Evolutionary conservation across 2,797 vertebrate species (phyloP).

Genomic region (Xyrichtys novacula): DNA sequence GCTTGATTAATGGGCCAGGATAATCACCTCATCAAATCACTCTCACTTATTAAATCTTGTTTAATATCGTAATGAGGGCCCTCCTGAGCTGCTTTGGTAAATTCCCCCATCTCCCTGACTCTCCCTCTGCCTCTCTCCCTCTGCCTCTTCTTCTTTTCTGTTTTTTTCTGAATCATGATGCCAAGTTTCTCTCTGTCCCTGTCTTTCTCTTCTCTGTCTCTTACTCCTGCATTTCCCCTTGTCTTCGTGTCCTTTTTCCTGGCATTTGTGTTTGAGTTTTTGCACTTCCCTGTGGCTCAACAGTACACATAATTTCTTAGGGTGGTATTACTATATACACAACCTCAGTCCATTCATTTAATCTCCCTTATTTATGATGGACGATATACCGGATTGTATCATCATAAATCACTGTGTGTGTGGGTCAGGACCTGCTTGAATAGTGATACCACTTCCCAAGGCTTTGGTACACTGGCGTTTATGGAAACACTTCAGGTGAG

Average conservation of each 20-base stretch:
- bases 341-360: slow-evolving; percentile 64
- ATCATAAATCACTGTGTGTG: slow-evolving; percentile 70
- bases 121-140: slow-evolving; percentile 65
- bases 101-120: slow-evolving; percentile 79
- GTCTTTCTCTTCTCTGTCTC: slow-evolving; percentile 21
- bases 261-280: slow-evolving; percentile 21
- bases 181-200: slow-evolving; percentile 48
- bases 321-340: slow-evolving; percentile 32
- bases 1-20: slow-evolving; percentile 97
- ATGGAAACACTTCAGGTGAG: slow-evolving; percentile 80
- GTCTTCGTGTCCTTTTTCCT: slow-evolving; percentile 21
- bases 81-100: slow-evolving; percentile 96
- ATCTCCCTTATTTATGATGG: slow-evolving; percentile 71
- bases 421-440: slow-evolving; percentile 69
- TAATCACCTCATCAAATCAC: slow-evolving; percentile 99
- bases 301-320: slow-evolving; percentile 40
- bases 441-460: slow-evolving; percentile 74
- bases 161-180: slow-evolving; percentile 75
- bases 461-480: slow-evolving; percentile 78
- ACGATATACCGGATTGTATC: slow-evolving; percentile 62
- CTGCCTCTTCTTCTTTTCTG: slow-evolving; percentile 87
- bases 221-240: slow-evolving; percentile 25
- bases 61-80: slow-evolving; percentile 99
- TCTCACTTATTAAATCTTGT: slow-evolving; percentile 99
- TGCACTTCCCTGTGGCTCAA: slow-evolving; percentile 8